Evolutionary conservation across 2,113 vertebrate genomes (phyloP).

Genomic region (Montifringilla adamsi): DNA sequence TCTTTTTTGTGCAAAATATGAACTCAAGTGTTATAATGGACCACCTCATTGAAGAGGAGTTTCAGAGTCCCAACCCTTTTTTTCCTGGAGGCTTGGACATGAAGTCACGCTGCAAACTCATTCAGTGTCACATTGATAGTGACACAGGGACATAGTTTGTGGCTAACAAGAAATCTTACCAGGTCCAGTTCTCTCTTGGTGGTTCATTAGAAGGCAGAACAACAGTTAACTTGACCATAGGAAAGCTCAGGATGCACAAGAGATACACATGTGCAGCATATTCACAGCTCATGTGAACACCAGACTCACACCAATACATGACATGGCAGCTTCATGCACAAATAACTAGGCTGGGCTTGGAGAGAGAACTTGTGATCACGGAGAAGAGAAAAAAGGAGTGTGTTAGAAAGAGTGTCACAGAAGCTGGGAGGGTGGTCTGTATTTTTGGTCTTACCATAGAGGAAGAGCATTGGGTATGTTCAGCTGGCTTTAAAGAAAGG

Average conservation of each 20-base stretch:
- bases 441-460: conserved; percentile 96
- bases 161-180: conserved; percentile 66
- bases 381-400: conserved; percentile 66
- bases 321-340: conserved; percentile 76
- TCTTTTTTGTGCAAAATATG: accelerated
- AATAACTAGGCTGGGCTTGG: conserved; percentile 70
- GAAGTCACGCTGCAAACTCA: neutral
- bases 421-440: conserved; percentile 76
- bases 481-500: conserved; percentile 99
- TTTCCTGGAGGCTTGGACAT: neutral
- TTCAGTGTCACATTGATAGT: neutral
- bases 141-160: neutral
- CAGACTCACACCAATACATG: conserved; percentile 71
- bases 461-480: conserved; percentile 95
- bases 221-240: conserved; percentile 63
- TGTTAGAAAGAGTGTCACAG: conserved; percentile 70
- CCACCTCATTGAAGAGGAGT: neutral
- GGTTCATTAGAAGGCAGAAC: conserved; percentile 63
- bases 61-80: neutral
- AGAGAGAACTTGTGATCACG: conserved; percentile 56
- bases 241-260: conserved; percentile 70
- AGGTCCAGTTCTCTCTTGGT: conserved; percentile 76
- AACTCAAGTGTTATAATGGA: neutral
- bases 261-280: conserved; percentile 69
- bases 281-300: conserved; percentile 71